These are phyloP conservation scores for Lepidurus apus DNA, from an alignment of 1,140 invertebrate genomes.

Conservation along the genomic window DNA sequence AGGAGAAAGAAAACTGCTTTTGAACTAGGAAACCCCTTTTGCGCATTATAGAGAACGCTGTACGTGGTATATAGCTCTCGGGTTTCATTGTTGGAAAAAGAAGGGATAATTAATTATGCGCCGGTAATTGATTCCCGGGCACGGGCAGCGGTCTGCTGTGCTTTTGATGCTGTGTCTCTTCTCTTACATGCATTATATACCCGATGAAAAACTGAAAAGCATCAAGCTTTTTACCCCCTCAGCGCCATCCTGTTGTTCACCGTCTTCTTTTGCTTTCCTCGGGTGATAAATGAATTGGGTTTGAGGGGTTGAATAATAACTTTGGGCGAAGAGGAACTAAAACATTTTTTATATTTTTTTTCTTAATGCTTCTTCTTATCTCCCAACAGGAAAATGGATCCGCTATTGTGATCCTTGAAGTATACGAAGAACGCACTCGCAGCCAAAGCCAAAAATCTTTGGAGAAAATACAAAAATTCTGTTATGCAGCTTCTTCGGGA, in stretches of 20 bases:
- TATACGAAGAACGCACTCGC: conserved; percentile 10
- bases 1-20: background rate
- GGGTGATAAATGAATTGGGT: conserved; percentile 11
- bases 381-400: background rate
- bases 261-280: conserved; percentile 9
- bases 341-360: background rate
- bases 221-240: conserved; percentile 18
- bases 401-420: background rate
- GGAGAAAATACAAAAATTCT: background rate
- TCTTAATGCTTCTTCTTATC: background rate
- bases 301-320: conserved; percentile 20
- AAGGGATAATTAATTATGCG: conserved; percentile 12
- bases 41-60: background rate
- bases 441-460: conserved; percentile 11
- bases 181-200: background rate
- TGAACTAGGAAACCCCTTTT: background rate
- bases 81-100: conserved; percentile 5
- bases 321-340: background rate
- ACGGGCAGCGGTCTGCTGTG: conserved; percentile 12
- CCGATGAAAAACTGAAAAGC: conserved; percentile 9
- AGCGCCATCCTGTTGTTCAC: conserved; percentile 17
- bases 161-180: background rate
- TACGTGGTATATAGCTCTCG: background rate
- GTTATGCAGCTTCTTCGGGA: conserved; percentile 3
- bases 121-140: conserved; percentile 20